phyloP scores from a whole-genome alignment of 1,140 invertebrate species.

The Drosophila punjabiensis region DNA sequence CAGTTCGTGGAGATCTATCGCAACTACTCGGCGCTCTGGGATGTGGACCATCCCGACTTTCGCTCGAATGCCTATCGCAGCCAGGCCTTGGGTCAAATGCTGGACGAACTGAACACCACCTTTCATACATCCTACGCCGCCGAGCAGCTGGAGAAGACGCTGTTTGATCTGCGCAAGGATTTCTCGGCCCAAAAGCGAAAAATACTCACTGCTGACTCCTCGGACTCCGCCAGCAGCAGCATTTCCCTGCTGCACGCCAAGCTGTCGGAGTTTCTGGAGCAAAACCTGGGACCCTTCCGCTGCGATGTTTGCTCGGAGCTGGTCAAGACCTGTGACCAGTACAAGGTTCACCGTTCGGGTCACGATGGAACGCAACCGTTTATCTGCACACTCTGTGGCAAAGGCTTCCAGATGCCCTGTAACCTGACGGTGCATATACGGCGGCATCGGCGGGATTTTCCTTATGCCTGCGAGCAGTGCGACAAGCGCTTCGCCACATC shows the following conservation, averaged over 20 bases:
- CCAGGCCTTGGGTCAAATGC: conserved; percentile 71
- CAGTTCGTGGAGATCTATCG: conserved; percentile 79
- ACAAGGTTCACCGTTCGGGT: conserved; percentile 71
- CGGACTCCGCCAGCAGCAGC: conserved; percentile 26
- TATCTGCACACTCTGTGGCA: conserved; percentile 77
- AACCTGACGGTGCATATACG: conserved; percentile 79
- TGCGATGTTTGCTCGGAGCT: conserved; percentile 66
- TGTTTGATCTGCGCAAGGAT: conserved; percentile 73
- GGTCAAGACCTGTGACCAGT: conserved; percentile 80
- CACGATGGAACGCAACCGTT: conserved; percentile 78
- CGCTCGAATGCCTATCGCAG: conserved; percentile 75
- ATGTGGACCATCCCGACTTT: conserved; percentile 79
- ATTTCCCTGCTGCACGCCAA: conserved; percentile 67
- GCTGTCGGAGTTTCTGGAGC: conserved; percentile 67
- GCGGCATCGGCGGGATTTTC: conserved; percentile 71
- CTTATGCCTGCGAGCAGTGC: conserved; percentile 75
- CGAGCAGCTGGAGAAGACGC: conserved; percentile 73
- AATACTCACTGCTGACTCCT: conserved; percentile 44
- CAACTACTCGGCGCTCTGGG: conserved; percentile 74
- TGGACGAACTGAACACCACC: conserved; percentile 70
- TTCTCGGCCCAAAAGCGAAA: conserved; percentile 72
- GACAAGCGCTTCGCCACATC: conserved; percentile 78
- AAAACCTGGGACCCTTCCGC: conserved; percentile 75
- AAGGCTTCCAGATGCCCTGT: conserved; percentile 81
- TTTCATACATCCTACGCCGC: conserved; percentile 34